Evolutionary conservation across 2,797 vertebrate genomes (phyloP).

Genomic region (Liasis olivaceus): DNA sequence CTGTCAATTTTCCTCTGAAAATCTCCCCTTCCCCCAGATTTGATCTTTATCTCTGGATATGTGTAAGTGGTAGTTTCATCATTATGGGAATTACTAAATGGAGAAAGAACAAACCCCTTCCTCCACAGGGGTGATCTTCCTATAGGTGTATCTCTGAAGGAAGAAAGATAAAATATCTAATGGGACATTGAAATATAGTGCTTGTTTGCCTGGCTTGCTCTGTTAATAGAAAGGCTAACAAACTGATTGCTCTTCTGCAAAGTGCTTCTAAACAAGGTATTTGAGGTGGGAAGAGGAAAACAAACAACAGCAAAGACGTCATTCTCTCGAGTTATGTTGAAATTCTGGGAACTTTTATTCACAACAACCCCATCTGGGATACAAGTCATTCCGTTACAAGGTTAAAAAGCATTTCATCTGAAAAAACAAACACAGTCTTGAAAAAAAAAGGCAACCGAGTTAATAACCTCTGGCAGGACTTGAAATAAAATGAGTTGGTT

Average conservation of each 20-base stretch:
- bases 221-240: constrained; percentile 12
- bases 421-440: constrained; percentile 41
- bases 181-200: constrained; percentile 6
- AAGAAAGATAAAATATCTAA: constrained; percentile 1
- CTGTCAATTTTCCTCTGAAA: neutral
- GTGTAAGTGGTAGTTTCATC: neutral
- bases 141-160: neutral
- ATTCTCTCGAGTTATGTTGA: constrained; percentile 34
- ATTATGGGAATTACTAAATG: neutral
- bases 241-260: neutral
- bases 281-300: constrained; percentile 35
- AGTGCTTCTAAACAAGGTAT: constrained; percentile 5
- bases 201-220: constrained; percentile 23
- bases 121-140: neutral
- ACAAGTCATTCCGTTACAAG: constrained; percentile 44
- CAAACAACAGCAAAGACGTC: constrained; percentile 34
- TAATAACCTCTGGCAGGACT: constrained; percentile 26
- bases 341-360: constrained; percentile 54
- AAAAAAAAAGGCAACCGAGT: constrained; percentile 14
- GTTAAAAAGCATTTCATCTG: constrained; percentile 41
- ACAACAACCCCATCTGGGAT: constrained; percentile 38
- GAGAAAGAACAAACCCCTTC: neutral
- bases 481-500: constrained; percentile 34
- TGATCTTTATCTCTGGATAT: neutral
- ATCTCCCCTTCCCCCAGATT: neutral